A percentile compares a stretch with the other conserved stretches of the same genome.
phyloP scores from a whole-genome alignment of 1,140 invertebrate species.

The Thaumatotibia leucotreta region DNA sequence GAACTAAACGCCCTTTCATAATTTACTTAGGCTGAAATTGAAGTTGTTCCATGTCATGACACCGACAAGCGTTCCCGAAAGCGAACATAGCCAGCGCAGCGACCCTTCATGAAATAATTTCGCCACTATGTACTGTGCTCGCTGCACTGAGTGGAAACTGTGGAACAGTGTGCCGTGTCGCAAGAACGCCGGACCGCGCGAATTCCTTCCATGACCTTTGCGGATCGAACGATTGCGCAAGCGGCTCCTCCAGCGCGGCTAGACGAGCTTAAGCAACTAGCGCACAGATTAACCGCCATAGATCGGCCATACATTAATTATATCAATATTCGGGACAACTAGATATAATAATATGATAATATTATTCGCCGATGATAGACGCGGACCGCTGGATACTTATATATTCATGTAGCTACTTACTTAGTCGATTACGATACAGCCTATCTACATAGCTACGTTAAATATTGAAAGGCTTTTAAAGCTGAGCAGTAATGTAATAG shows the following conservation, averaged over 20 bases:
- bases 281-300: constrained; percentile 55
- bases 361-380: neutral
- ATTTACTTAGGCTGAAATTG: too few relatives aligned
- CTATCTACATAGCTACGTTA: too few relatives aligned
- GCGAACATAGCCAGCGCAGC: neutral
- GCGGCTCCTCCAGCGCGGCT: constrained; percentile 58
- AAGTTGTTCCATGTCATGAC: neutral
- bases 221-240: constrained; percentile 68
- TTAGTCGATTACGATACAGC: too few relatives aligned
- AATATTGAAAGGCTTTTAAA: neutral
- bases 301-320: constrained; percentile 34
- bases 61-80: neutral
- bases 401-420: too few relatives aligned
- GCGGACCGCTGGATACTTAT: too few relatives aligned
- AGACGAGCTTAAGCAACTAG: constrained; percentile 66
- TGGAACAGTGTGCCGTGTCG: constrained; percentile 50
- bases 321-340: neutral
- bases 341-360: neutral
- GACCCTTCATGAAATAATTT: constrained; percentile 7
- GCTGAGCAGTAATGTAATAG: neutral
- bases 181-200: constrained; percentile 65
- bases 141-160: constrained; percentile 45
- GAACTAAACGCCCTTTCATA: too few relatives aligned
- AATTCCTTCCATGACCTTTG: constrained; percentile 74
- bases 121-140: constrained; percentile 32